Base-by-base conservation (phyloP, 2,797 vertebrate genomes). In the Gymnothorax javanicus region DNA sequence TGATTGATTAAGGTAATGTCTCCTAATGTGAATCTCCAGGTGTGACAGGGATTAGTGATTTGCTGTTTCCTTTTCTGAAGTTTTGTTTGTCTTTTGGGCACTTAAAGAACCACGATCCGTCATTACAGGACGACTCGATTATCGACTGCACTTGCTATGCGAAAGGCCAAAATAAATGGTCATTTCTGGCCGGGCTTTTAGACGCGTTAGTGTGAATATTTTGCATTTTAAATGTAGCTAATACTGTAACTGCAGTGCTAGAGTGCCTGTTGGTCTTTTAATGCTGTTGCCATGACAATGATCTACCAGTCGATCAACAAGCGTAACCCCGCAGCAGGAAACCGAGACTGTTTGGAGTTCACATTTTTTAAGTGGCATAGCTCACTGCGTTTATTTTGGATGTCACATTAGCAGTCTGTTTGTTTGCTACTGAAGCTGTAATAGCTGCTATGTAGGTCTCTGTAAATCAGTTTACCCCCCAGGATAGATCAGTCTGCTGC, bases 361-460 rank as follows among this genome's bases (percentile, higher is more conserved):
- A 67, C 20, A 67, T 67, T 23, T 67, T 67, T 67, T 62, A 67
- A n/a, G n/a, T 67, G 62, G n/a, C 62, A 7, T 23, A 7, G 20
- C 62, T 13, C 60, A 23, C 13, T 17, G 13, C 20, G n/a, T n/a
- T 67, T 67, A 67, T 67, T n/a, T 67, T 23, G 33, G 27, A 73
- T 2, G 25, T 23, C 1, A 20, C 23, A 79, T 79, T 23, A 20
- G 11, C 12, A 23, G 50, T 7, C 75, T 15, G 27, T 43, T 75
- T 43, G 27, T 50, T 25, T 75, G 71, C 27, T 15, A 3, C 59
- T 62, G 8, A 2, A 0, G 71, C 33, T 75, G 50, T 75, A 75
- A 33, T 75, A 75, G 71, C 27, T 75, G 67, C 67, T 71, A 71
- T 25, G 67, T 71, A 71, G 67, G 67, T 71, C 27, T 75, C 71